Evolutionary conservation across 1,140 invertebrate species (phyloP), one percentile per base, ranked within the genome.

Genomic region (Diachasma alloeum): DNA sequence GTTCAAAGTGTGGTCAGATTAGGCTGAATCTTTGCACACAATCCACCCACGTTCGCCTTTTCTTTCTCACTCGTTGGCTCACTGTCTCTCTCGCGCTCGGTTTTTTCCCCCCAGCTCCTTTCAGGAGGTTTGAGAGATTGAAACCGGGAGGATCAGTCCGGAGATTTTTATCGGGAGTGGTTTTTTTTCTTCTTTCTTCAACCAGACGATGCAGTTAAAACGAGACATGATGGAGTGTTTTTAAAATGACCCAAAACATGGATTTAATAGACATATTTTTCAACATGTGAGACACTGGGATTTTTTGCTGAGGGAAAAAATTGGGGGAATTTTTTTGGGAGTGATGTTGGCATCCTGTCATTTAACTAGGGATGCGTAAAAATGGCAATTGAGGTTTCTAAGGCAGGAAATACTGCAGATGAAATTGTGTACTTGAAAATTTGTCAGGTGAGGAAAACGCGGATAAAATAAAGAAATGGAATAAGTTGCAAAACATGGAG

Each of bases 1-100:
- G 81, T 80, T 82, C 19, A 26, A 63, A 63, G 59, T 63, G 85
- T 87, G 85, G 85, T 84, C 85, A 87, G 88, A 89, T 89, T 89
- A 89, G 87, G 80, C 83, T 79, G 80, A 83, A 83, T 83, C 78
- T 80, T 78, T 71, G 75, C 77, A 75, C 69, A 83, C 78, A 76
- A 79, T 53, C 17, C 67, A 76, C 44, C 72, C 72, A 63, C 63
- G 46, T 63, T 26, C 24, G 22, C 26, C 59, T 63, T 26, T 15
- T 26, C 19, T 13, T 10, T 24, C 59, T 19, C 66, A 68, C 67
- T 79, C 66, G 17, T 31, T 78, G 31, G 24, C 17, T 69, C 66
- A 19, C 31, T 77, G 31, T 22, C 17, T 63, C 46, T 36, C 70
- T 37, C 59, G 17, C 59, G 24, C 73, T 69, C 76, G 17, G n/a